Evolutionary conservation across 1,140 invertebrate genomes (phyloP), one percentile per base, ranked within the genome.

Genomic region (Bombyx mandarina): DNA sequence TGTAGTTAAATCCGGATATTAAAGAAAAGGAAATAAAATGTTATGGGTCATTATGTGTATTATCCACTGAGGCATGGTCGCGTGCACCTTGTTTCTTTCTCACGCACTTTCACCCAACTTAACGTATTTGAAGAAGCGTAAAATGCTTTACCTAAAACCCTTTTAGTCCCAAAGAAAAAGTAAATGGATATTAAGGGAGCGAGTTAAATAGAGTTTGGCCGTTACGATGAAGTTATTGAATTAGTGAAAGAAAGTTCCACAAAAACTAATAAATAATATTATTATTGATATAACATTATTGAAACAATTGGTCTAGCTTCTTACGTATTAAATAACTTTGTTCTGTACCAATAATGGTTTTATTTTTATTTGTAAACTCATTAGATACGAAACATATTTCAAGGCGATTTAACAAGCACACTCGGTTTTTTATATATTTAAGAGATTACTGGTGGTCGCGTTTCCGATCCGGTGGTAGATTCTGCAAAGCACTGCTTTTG

Each of bases 81-180:
- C 55, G 52, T 51, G 56, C 70, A 73, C 66, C 69, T 77, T 79
- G 77, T 73, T 70, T 71, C 62, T 65, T 79, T 77, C 74, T 70
- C 69, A 79, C 77, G 69, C 70, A 72, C 68, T 73, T 66, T 67
- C 62, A 58, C 63, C 57, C 58, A 55, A 70, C 65, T 66, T 65
- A 66, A 66, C 65, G 63, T 69, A 64, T 77, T 75, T 68, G 58
- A 57, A 69, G 63, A 68, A 68, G 73, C 74, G 67, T 73, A 67
- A 75, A 70, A 70, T 69, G 66, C 71, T 71, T 72, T 68, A 66
- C 65, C 60, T 62, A 67, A 63, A 73, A 77, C 68, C 72, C 76
- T 75, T 77, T 76, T 73, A 72, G 61, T 55, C 46, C 62, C 53
- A 18, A 8, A 44, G 58, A 57, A 60, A 58, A 52, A 57, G 47